These are phyloP conservation scores for Natrix natrix DNA, from an alignment of 2,797 vertebrate species.

Conservation along the genomic window DNA sequence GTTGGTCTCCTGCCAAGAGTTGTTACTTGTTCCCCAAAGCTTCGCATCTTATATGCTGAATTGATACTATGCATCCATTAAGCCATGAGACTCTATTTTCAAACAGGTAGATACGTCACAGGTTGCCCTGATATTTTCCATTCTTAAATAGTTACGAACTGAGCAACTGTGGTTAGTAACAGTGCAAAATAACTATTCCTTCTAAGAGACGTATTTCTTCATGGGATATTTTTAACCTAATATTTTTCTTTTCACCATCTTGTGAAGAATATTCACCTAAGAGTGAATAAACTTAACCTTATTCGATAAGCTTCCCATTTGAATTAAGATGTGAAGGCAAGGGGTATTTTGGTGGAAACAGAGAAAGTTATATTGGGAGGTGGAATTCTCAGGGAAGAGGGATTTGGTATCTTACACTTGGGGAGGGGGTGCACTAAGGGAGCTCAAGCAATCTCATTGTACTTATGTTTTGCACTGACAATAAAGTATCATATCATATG, in stretches of 20 bases:
- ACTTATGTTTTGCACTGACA: no score
- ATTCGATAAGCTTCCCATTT: neutral
- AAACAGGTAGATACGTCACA: constrained; percentile 4
- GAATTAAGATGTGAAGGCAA: neutral
- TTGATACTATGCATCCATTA: constrained; percentile 30
- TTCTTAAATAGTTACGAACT: neutral
- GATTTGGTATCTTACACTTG: neutral
- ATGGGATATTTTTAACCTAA: neutral
- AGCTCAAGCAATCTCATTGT: no score
- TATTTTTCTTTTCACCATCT: neutral
- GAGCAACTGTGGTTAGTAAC: neutral
- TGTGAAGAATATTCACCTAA: neutral
- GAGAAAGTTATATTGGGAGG: neutral
- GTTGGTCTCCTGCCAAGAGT: constrained; percentile 37
- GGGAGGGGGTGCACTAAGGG: no score
- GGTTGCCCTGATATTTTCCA: neutral
- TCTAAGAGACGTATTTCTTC: neutral
- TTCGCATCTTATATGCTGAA: constrained; percentile 25
- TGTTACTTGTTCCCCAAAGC: constrained; percentile 20
- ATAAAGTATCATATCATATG: no score
- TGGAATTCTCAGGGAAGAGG: neutral
- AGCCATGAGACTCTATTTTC: constrained; percentile 13
- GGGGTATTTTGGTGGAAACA: neutral
- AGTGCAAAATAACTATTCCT: neutral
- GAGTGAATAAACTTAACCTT: neutral